These are phyloP conservation scores for Eurytemora carolleeae DNA, from an alignment of 1,140 invertebrate species.

Conservation along the genomic window DNA sequence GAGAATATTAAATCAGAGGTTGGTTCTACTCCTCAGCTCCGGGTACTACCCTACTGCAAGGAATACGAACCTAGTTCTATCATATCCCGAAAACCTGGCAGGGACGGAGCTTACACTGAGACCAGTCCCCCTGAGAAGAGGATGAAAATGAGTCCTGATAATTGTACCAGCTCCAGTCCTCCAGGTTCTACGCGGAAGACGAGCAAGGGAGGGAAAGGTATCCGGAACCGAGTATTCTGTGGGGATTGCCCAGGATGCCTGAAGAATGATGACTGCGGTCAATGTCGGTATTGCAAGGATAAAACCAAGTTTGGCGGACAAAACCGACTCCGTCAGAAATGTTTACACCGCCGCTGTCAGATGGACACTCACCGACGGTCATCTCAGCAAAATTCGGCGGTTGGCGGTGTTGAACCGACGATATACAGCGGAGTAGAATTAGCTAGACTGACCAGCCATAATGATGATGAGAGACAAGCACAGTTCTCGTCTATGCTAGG, in stretches of 20 bases:
- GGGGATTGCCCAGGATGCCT: constrained; percentile 20
- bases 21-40: not conserved
- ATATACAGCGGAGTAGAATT: constrained; percentile 14
- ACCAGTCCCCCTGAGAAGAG: constrained; percentile 1
- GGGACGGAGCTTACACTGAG: not conserved
- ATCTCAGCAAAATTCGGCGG: not conserved
- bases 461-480: not conserved
- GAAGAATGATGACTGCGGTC: constrained; percentile 19
- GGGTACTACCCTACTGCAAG: not conserved
- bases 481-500: no score
- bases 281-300: constrained; percentile 20
- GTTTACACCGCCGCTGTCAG: constrained; percentile 19
- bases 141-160: not conserved
- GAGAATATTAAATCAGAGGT: no score
- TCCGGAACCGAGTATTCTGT: constrained; percentile 19
- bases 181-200: not conserved
- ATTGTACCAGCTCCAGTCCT: not conserved
- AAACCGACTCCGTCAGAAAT: constrained; percentile 20
- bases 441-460: not conserved
- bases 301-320: constrained; percentile 21
- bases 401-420: not conserved
- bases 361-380: constrained; percentile 11
- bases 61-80: not conserved
- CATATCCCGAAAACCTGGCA: not conserved
- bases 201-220: constrained; percentile 10